Evolutionary conservation across 2,797 vertebrate species (phyloP).

Genomic region (Oreonectes daqikongensis): DNA sequence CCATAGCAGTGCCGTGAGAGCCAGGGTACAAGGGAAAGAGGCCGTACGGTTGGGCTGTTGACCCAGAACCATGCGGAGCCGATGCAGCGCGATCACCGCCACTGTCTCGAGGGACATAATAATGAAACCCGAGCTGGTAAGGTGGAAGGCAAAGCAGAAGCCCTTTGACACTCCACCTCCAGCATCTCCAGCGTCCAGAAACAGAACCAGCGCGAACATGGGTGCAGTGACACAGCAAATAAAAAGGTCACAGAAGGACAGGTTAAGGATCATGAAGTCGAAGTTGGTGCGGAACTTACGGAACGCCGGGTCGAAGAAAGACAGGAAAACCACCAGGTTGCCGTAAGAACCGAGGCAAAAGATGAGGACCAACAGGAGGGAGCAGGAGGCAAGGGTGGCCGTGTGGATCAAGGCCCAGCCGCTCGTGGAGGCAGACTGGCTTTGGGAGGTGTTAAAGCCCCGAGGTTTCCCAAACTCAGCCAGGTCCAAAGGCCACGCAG

Average conservation of each 20-base stretch:
- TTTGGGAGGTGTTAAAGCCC: slow-evolving; percentile 68
- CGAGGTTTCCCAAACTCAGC: slow-evolving; percentile 71
- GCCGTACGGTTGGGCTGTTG: slow-evolving; percentile 86
- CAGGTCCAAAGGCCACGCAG: slow-evolving; percentile 74
- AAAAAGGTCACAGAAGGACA: slow-evolving; percentile 96
- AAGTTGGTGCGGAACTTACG: slow-evolving; percentile 97
- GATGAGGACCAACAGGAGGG: slow-evolving; percentile 85
- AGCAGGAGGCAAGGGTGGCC: slow-evolving; percentile 87
- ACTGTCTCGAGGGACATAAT: slow-evolving; percentile 97
- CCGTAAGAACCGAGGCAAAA: slow-evolving; percentile 96
- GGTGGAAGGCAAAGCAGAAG: slow-evolving; percentile 94
- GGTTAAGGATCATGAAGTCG: slow-evolving; percentile 97
- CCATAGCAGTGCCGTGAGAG: slow-evolving; percentile 91
- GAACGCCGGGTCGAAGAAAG: slow-evolving; percentile 95
- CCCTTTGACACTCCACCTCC: slow-evolving; percentile 80
- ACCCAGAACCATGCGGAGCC: slow-evolving; percentile 93
- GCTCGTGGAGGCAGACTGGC: slow-evolving; percentile 59
- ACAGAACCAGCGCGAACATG: slow-evolving; percentile 91
- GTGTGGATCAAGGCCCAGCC: slow-evolving; percentile 83
- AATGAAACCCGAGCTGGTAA: slow-evolving; percentile 92
- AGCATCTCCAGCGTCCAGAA: slow-evolving; percentile 78
- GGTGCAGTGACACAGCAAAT: slow-evolving; percentile 92
- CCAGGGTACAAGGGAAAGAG: slow-evolving; percentile 87
- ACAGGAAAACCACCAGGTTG: slow-evolving; percentile 94
- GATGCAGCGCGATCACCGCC: slow-evolving; percentile 91